A percentile compares a stretch with the other conserved stretches of the same genome.
Conservation (phyloP, 2,113 vertebrate genomes). For the Ciconia boyciana region DNA sequence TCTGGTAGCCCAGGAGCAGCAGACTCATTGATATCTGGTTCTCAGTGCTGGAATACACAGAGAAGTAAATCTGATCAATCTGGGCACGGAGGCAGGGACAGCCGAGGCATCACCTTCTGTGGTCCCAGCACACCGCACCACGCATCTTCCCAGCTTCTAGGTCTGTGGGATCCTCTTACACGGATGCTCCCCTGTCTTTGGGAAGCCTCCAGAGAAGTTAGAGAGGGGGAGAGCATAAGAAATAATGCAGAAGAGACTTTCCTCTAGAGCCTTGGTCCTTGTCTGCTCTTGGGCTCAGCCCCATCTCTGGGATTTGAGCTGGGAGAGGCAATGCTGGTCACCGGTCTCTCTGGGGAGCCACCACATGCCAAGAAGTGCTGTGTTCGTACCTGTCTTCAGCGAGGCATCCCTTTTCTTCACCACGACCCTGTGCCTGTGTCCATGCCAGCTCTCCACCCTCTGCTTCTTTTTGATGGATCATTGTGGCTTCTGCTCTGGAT, state of each 20-base stretch:
- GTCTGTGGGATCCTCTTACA: neutral
- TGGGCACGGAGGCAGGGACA: neutral
- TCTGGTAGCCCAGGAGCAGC: neutral
- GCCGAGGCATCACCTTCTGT: neutral
- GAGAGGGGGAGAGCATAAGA: accelerated
- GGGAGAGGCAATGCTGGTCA: neutral
- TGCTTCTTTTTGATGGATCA: neutral
- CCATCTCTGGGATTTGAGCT: neutral
- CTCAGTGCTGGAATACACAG: neutral
- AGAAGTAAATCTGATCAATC: neutral
- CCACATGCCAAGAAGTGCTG: neutral
- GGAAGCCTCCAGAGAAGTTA: neutral
- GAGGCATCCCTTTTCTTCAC: neutral
- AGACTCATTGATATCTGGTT: neutral
- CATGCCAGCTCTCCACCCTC: accelerated
- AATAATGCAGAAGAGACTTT: neutral
- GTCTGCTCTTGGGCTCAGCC: neutral
- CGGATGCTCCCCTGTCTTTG: neutral
- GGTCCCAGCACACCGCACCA: accelerated
- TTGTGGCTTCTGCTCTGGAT: neutral
- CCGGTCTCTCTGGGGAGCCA: neutral
- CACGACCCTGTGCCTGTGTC: neutral
- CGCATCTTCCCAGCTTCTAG: too few species aligned
- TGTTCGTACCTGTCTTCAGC: neutral
- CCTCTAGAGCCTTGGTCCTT: accelerated